A percentile compares a stretch with the other conserved stretches of the same genome.
phyloP scores from a whole-genome alignment of 2,797 vertebrate genomes.

The Platalea minor region DNA sequence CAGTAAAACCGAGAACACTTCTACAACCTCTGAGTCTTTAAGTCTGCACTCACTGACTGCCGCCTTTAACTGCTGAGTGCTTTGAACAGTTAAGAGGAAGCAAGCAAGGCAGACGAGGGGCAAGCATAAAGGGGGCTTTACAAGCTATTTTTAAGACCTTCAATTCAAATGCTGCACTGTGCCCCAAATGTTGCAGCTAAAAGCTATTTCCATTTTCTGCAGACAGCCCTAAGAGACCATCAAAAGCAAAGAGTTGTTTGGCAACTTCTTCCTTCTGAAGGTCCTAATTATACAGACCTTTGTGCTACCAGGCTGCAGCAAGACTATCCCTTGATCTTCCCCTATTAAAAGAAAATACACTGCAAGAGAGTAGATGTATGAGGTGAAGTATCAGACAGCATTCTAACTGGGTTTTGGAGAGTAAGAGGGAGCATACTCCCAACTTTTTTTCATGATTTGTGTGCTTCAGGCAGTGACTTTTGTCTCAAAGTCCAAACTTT shows the following conservation, averaged over 20 bases:
- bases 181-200: constrained; percentile 22
- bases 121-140: constrained; percentile 42
- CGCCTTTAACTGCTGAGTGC: constrained; percentile 13
- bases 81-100: constrained; percentile 37
- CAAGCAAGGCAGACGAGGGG: background rate
- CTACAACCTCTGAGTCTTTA: background rate
- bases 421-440: background rate
- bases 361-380: background rate
- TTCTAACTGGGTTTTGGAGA: background rate
- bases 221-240: constrained; percentile 7
- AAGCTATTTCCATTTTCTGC: constrained; percentile 52
- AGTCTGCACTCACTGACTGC: constrained; percentile 21
- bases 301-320: background rate
- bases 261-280: constrained; percentile 4
- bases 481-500: background rate
- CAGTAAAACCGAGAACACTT: background rate
- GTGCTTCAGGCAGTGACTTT: background rate
- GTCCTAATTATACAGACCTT: constrained; percentile 27
- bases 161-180: background rate
- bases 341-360: background rate
- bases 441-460: background rate
- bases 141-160: constrained; percentile 37
- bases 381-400: background rate
- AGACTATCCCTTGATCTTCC: background rate
- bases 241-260: constrained; percentile 4